Base-by-base conservation (phyloP, 53 echinoderm and acorn worm genomes). In the Antedon mediterranea region DNA sequence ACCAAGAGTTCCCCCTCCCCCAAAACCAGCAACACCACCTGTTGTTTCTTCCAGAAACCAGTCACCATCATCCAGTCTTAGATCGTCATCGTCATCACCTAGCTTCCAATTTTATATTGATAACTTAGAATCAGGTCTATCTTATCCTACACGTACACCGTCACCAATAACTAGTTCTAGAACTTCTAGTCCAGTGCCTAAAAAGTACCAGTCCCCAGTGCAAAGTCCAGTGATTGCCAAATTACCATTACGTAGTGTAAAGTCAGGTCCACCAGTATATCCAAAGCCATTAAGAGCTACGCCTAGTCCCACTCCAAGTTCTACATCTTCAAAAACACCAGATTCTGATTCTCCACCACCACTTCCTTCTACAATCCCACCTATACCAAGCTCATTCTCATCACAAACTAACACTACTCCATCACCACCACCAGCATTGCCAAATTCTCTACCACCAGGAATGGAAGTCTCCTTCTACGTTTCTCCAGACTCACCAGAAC, bases 291-390 rank as follows among this genome's bases (percentile, higher is more conserved):
- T 71, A 8, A 74, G 74, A 23, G 43, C 73, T 34, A 82, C 90
- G 31, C 85, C 90, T 14, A 43, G 79, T 7, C 87, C 87, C 30
- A 74, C 79, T 27, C 87, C 83, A 29, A 87, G 87, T 37, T 82
- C 83, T 34, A 41, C 57, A 57, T 57, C 57, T 18, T 23, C 23
- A 15, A 57, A 57, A 57, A 11, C 14, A 57, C 20, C 9, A 27
- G 82, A 81, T 20, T 41, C 80, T 32, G 57, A 84, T 34, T 84
- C 90, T 34, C 90, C 90, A 27, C 90, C 90, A 77, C 90, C 90
- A 11, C 85, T 87, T 28, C 84, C 91, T 5, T 34, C 77, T 9
- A 75, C 88, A 14, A 34, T 76, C 15, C 91, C 91, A 30, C 85
- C 88, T 32, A 74, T 88, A 0, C 75, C 78, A 71, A 74, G 78